A percentile compares a stretch with the other conserved stretches of the same genome.
These are phyloP conservation scores for Stichodactyla mertensii DNA, from an alignment of 64 coral and sea anemone species.

Conservation along the genomic window DNA sequence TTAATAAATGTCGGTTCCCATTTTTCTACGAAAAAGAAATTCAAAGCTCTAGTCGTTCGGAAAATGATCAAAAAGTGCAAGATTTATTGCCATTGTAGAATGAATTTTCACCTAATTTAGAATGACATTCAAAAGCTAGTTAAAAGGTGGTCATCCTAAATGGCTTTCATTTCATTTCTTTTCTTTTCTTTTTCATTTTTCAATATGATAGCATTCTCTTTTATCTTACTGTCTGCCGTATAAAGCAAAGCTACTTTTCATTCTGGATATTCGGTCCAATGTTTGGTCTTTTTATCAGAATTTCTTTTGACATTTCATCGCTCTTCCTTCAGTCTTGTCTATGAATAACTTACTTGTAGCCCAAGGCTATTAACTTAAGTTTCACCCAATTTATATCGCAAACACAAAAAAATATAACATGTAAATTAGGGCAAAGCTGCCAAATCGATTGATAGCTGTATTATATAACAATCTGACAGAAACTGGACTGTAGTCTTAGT, in stretches of 20 bases:
- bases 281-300: neutral
- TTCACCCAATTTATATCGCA: neutral
- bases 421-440: neutral
- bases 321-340: neutral
- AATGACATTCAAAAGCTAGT: neutral
- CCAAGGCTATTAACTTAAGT: neutral
- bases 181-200: conserved; percentile 1
- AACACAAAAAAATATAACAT: neutral
- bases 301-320: neutral
- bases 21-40: no score
- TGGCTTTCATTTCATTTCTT: neutral
- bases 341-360: neutral
- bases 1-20: no score
- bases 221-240: no score
- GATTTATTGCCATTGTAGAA: no score
- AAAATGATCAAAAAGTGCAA: no score
- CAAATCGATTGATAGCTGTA: neutral
- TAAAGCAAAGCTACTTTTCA: neutral
- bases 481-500: neutral
- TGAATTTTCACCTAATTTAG: no score
- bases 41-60: no score
- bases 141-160: neutral
- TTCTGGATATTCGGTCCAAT: neutral
- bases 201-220: no score
- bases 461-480: conserved; percentile 3